These are phyloP conservation scores for Larimichthys crocea DNA, from an alignment of 2,113 vertebrate genomes.

Conservation along the genomic window DNA sequence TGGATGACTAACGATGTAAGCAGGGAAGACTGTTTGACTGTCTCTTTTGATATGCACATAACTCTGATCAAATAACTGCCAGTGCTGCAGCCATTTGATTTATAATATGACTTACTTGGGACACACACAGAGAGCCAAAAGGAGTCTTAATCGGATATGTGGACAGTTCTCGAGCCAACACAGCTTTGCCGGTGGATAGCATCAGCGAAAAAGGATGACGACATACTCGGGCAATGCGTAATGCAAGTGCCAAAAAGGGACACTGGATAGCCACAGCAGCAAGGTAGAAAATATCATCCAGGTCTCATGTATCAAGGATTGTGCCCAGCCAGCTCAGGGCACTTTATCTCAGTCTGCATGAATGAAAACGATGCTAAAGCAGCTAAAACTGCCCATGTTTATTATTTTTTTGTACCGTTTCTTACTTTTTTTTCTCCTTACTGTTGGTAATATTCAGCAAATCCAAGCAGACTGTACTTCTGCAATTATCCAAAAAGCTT, in stretches of 20 bases:
- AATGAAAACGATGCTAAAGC: background rate
- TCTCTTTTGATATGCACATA: constrained; percentile 13
- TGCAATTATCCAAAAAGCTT: background rate
- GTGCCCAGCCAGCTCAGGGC: background rate
- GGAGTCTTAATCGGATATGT: background rate
- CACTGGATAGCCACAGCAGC: background rate
- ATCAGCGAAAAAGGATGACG: constrained; percentile 3
- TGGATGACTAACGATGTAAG: background rate
- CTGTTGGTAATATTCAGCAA: background rate
- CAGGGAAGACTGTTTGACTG: constrained; percentile 5
- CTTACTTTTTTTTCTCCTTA: background rate
- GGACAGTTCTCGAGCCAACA: background rate
- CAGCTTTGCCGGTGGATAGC: background rate
- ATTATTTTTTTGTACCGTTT: too few species aligned
- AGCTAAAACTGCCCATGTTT: background rate
- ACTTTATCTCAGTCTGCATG: background rate
- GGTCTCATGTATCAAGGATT: background rate
- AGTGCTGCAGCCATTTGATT: constrained; percentile 7
- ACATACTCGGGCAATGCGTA: background rate
- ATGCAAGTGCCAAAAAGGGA: background rate
- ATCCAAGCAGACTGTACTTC: background rate
- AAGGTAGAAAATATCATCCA: background rate
- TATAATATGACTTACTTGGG: constrained; percentile 2
- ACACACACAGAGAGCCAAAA: background rate
- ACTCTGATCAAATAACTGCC: constrained; percentile 21